Percentiles rank a stretch among this genome's conserved stretches.
Evolutionary conservation across 1,140 invertebrate genomes (phyloP).

Genomic region (Orius insidiosus): DNA sequence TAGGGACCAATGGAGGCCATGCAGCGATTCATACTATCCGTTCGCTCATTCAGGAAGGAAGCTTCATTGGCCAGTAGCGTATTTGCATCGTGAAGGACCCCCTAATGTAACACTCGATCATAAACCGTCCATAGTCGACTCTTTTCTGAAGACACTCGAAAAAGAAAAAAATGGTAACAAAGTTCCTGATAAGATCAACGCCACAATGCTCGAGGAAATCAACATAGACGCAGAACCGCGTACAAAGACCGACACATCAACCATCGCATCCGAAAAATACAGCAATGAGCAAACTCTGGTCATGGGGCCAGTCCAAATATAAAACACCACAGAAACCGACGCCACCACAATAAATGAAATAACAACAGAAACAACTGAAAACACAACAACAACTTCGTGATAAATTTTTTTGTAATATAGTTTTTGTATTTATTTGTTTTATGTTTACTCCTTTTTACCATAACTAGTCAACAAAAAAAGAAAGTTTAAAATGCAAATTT

Average conservation of each 20-base stretch:
- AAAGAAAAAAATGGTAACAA: neutral
- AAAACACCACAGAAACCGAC: constrained; percentile 7
- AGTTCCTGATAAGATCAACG: constrained; percentile 1
- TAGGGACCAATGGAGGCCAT: constrained; percentile 62
- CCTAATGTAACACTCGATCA: constrained; percentile 27
- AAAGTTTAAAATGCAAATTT: neutral
- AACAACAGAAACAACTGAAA: neutral
- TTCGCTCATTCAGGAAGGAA: constrained; percentile 24
- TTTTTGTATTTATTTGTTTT: neutral
- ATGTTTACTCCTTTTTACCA: neutral
- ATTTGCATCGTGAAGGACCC: constrained; percentile 42
- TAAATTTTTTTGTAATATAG: neutral
- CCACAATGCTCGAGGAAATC: constrained; percentile 7
- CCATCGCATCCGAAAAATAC: constrained; percentile 6
- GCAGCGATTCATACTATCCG: constrained; percentile 60
- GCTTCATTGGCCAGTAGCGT: constrained; percentile 45
- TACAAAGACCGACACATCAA: neutral
- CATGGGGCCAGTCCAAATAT: constrained; percentile 17
- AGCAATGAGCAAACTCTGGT: constrained; percentile 17
- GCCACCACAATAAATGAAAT: neutral
- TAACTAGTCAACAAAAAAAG: neutral
- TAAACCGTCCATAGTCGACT: constrained; percentile 16
- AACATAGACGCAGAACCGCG: constrained; percentile 12
- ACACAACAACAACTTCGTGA: neutral
- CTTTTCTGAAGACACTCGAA: constrained; percentile 7